These are phyloP conservation scores for Cyanoramphus novaezelandiae DNA, from an alignment of 2,113 vertebrate species.

Conservation along the genomic window DNA sequence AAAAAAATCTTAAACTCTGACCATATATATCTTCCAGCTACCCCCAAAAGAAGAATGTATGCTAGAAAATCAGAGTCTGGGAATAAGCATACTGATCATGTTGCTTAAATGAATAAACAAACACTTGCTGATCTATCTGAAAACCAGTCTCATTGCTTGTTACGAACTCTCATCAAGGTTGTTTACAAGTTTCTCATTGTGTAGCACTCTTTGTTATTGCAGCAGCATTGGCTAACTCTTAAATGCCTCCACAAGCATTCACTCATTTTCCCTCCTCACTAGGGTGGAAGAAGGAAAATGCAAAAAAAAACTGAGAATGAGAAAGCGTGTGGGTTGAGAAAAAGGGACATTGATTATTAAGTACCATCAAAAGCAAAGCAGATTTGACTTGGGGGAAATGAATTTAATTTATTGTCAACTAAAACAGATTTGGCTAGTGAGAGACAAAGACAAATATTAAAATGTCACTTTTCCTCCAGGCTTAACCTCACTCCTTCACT, in stretches of 20 bases:
- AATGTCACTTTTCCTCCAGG: not conserved
- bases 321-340: not conserved
- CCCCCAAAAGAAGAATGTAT: not conserved
- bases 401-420: not conserved
- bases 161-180: not conserved
- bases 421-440: not conserved
- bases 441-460: not conserved
- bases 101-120: not conserved
- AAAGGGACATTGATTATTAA: not conserved
- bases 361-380: not conserved
- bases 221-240: accelerated
- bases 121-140: not conserved
- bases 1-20: not conserved
- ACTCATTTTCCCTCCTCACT: not conserved
- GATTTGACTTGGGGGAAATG: not conserved
- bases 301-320: not conserved
- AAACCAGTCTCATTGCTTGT: not conserved
- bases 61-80: not conserved
- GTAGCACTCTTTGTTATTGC: not conserved
- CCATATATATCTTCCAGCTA: not conserved
- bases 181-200: not conserved
- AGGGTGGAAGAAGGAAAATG: not conserved
- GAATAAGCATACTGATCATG: not conserved
- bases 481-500: not conserved
- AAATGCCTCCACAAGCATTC: not conserved